A percentile compares a stretch with the other conserved stretches of the same genome.
Evolutionary conservation across 2,888 invertebrate genomes (phyloP).

Genomic region (Sphinx pinastri): DNA sequence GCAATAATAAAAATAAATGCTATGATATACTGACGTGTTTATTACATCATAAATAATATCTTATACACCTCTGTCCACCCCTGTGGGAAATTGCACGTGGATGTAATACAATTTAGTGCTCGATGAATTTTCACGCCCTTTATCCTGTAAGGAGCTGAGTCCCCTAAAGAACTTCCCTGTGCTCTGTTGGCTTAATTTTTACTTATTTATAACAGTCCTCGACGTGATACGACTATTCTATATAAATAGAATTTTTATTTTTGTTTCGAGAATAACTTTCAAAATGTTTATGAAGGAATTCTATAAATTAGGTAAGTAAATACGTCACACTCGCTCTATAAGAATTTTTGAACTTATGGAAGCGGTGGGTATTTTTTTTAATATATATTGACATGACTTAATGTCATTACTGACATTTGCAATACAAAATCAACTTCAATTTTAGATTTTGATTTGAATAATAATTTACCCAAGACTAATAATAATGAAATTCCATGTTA

Average conservation of each 20-base stretch:
- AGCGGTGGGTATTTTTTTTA: too few species aligned
- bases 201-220: neutral
- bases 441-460: too few species aligned
- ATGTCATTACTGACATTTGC: too few species aligned
- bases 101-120: conserved; percentile 15
- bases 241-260: too few species aligned
- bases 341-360: too few species aligned
- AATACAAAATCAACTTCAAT: too few species aligned
- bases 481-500: conserved; percentile 6
- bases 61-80: neutral
- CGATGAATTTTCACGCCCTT: conserved; percentile 16
- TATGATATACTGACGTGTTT: neutral
- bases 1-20: neutral
- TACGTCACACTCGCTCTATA: too few species aligned
- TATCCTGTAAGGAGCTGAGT: neutral
- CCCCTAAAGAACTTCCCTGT: conserved; percentile 2
- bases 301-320: too few species aligned
- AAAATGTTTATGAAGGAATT: too few species aligned
- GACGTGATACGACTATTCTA: too few species aligned
- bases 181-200: neutral
- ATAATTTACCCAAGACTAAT: neutral
- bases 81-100: conserved; percentile 15
- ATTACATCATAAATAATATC: neutral
- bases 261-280: too few species aligned
- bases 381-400: too few species aligned